A percentile compares a stretch with the other conserved stretches of the same genome.
Evolutionary conservation across 2,797 vertebrate species (phyloP).

Genomic region (Gambusia yucatana): DNA sequence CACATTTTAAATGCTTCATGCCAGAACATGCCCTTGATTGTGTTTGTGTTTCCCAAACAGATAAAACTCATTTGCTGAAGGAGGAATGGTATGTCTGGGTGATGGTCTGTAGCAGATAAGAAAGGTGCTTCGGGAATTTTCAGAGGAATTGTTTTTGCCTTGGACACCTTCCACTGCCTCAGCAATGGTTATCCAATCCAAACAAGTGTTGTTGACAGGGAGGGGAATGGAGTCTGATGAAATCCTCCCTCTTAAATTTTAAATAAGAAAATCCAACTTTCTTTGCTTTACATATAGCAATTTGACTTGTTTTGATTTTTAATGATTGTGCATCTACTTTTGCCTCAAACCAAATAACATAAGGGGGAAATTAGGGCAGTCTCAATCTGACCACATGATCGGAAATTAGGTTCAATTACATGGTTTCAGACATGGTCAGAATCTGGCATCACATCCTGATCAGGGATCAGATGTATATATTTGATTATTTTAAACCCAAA

Average conservation of each 20-base stretch:
- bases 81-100: conserved; percentile 29
- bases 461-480: too few species aligned
- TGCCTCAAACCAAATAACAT: neutral
- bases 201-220: conserved; percentile 47
- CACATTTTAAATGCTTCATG: conserved; percentile 16
- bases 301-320: conserved; percentile 21
- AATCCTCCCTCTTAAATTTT: conserved; percentile 32
- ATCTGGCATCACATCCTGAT: too few species aligned
- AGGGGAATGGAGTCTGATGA: conserved; percentile 36
- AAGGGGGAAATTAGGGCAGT: neutral
- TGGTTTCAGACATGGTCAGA: too few species aligned
- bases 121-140: conserved; percentile 21
- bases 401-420: too few species aligned
- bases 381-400: too few species aligned
- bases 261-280: conserved; percentile 29
- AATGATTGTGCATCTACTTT: conserved; percentile 10
- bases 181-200: conserved; percentile 43
- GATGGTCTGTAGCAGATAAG: conserved; percentile 50
- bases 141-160: conserved; percentile 31
- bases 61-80: conserved; percentile 37
- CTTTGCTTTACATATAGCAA: conserved; percentile 22
- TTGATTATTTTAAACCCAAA: too few species aligned
- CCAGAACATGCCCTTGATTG: conserved; percentile 21
- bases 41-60: conserved; percentile 36
- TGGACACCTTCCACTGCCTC: conserved; percentile 45